Percentiles rank a stretch among this genome's conserved stretches.
Conservation (phyloP, 2,113 vertebrate genomes). For the Cottus gobio region DNA sequence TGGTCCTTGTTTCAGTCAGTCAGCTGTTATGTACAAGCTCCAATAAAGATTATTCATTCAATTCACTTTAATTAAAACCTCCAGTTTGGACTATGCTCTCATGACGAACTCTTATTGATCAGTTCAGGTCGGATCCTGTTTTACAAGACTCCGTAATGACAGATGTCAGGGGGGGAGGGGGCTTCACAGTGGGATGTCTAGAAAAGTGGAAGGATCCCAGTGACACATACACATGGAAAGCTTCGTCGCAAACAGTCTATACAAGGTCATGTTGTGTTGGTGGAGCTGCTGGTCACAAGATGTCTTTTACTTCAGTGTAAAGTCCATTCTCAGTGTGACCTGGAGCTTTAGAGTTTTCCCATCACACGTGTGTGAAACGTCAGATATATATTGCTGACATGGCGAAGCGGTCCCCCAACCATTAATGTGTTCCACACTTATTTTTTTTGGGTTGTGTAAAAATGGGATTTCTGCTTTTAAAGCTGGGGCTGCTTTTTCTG, state of each 20-base stretch:
- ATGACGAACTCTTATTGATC: neutral
- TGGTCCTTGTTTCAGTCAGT: neutral
- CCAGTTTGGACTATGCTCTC: conserved; percentile 23
- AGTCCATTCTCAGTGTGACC: neutral
- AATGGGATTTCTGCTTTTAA: too few relatives aligned
- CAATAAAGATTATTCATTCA: neutral
- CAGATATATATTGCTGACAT: too few relatives aligned
- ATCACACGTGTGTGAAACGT: too few relatives aligned
- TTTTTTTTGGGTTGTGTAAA: too few relatives aligned
- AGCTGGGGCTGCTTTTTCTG: too few relatives aligned
- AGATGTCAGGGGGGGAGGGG: neutral
- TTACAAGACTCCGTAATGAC: neutral
- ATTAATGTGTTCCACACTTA: too few relatives aligned
- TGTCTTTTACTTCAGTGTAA: neutral
- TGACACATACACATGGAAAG: neutral
- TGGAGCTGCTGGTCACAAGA: neutral
- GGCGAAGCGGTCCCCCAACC: too few relatives aligned
- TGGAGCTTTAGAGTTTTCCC: neutral
- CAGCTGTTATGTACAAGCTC: neutral
- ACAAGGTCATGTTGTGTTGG: neutral
- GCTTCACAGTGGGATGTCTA: neutral
- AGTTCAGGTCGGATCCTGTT: neutral
- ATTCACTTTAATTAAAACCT: neutral
- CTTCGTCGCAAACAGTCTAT: neutral
- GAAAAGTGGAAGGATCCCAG: neutral